phyloP scores from a whole-genome alignment of 30 jellyfish, hydroid and myxozoan species.

The Clytia hemisphaerica region DNA sequence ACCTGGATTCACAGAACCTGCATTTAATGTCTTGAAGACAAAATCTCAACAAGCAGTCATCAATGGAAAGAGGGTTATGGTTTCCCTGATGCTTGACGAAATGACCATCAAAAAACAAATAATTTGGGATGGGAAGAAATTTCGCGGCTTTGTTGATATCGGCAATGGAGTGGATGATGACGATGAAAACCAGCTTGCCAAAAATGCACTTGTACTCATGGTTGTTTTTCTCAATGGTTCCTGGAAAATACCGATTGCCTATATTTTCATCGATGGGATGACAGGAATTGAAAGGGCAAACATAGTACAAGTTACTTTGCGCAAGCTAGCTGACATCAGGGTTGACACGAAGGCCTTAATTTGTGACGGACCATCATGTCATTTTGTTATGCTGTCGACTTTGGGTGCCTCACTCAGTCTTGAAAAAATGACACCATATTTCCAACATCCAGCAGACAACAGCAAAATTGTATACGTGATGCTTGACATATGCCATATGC shows the following conservation, averaged over 20 bases:
- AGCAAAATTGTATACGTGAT: too few relatives aligned
- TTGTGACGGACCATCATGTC: conserved; percentile 55
- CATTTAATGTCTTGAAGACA: conserved; percentile 19
- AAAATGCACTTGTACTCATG: conserved; percentile 38
- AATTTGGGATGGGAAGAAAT: conserved; percentile 33
- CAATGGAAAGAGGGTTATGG: background rate
- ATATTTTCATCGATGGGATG: conserved; percentile 42
- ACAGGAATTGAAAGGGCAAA: conserved; percentile 46
- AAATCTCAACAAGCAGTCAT: conserved; percentile 9
- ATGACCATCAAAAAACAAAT: conserved; percentile 38
- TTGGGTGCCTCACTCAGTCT: conserved; percentile 32
- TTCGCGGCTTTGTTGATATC: conserved; percentile 33
- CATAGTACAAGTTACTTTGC: conserved; percentile 26
- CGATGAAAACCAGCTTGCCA: conserved; percentile 31
- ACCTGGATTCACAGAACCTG: conserved; percentile 51
- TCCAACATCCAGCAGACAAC: background rate
- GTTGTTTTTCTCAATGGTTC: conserved; percentile 29
- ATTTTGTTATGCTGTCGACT: conserved; percentile 18
- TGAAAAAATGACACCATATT: too few relatives aligned
- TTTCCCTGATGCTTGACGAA: conserved; percentile 26
- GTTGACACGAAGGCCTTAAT: conserved; percentile 13
- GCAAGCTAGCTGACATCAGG: conserved; percentile 23
- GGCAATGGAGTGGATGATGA: conserved; percentile 36
- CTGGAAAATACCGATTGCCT: conserved; percentile 44
- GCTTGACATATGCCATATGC: background rate